Evolutionary conservation across 2,888 invertebrate species (phyloP).

Genomic region (Glyphotaelius pellucidus): DNA sequence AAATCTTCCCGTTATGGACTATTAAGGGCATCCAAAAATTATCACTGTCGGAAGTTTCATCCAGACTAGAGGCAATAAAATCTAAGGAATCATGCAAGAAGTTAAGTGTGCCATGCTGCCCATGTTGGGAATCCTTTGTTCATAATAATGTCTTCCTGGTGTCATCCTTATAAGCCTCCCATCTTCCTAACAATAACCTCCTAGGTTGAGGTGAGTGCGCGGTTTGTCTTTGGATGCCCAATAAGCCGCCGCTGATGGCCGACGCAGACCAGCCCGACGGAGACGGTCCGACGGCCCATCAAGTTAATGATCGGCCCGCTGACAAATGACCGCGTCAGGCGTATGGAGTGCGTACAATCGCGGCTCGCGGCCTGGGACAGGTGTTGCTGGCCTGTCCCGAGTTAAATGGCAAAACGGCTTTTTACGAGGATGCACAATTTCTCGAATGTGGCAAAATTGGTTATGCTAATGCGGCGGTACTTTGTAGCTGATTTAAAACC

Average conservation of each 20-base stretch:
- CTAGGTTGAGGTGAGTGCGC: background rate
- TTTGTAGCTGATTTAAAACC: background rate
- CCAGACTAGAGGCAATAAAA: background rate
- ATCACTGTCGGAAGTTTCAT: background rate
- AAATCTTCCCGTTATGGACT: background rate
- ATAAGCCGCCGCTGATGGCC: background rate
- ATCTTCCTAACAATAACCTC: background rate
- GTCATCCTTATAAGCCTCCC: background rate
- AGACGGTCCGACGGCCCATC: conserved; percentile 55
- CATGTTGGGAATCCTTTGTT: background rate
- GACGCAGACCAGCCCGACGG: background rate
- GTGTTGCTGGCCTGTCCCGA: conserved; percentile 32
- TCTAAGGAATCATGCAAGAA: background rate
- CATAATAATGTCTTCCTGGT: background rate
- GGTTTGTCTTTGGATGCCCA: background rate
- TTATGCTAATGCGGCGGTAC: conserved; percentile 6
- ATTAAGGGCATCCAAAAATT: background rate
- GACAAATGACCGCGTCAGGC: conserved; percentile 62
- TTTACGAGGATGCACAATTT: conserved; percentile 26
- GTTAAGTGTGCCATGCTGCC: background rate
- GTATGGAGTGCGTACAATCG: conserved; percentile 32
- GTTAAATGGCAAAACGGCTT: conserved; percentile 22
- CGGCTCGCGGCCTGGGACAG: conserved; percentile 30
- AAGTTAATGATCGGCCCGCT: conserved; percentile 58
- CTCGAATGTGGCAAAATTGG: background rate